Conservation (phyloP, 2,888 invertebrate species). For the Eumacrocentrus americanus region DNA sequence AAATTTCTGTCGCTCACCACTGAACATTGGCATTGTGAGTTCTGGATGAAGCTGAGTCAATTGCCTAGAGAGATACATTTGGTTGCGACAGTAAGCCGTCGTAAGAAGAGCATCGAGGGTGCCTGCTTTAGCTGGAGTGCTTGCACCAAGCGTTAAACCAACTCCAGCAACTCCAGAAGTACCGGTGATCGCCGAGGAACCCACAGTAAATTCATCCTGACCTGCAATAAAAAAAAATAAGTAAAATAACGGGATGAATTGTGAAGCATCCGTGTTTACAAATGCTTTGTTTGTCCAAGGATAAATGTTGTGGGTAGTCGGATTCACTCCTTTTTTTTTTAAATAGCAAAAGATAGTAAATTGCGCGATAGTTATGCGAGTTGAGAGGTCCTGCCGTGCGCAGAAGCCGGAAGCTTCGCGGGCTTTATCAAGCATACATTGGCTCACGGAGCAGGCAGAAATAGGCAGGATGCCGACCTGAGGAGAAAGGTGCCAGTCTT, state of each 20-base stretch:
- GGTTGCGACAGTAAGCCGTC: slow-evolving; percentile 90
- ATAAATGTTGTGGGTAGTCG: neutral
- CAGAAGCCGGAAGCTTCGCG: slow-evolving; percentile 45
- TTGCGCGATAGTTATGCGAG: neutral
- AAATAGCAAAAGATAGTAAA: neutral
- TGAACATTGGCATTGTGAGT: slow-evolving; percentile 99
- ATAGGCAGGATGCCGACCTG: slow-evolving; percentile 38
- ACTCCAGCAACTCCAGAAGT: slow-evolving; percentile 23
- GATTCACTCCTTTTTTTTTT: neutral
- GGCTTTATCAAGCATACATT: slow-evolving; percentile 46
- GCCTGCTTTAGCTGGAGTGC: slow-evolving; percentile 61
- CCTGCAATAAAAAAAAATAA: slow-evolving; percentile 37
- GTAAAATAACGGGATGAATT: too few relatives aligned
- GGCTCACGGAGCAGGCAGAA: slow-evolving; percentile 41
- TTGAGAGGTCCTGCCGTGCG: slow-evolving; percentile 37
- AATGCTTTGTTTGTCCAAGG: neutral
- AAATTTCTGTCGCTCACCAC: slow-evolving; percentile 72
- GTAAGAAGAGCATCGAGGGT: slow-evolving; percentile 86
- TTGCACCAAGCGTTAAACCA: slow-evolving; percentile 38
- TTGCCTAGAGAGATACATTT: slow-evolving; percentile 89
- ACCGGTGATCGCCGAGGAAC: slow-evolving; percentile 32
- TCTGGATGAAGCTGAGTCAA: slow-evolving; percentile 94
- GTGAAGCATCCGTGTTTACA: too few relatives aligned
- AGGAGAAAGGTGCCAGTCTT: neutral
- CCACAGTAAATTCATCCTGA: slow-evolving; percentile 47